Percentiles rank a stretch among this genome's conserved stretches.
Conservation (phyloP, 2,113 vertebrate genomes). For the Entomyzon cyanotis region DNA sequence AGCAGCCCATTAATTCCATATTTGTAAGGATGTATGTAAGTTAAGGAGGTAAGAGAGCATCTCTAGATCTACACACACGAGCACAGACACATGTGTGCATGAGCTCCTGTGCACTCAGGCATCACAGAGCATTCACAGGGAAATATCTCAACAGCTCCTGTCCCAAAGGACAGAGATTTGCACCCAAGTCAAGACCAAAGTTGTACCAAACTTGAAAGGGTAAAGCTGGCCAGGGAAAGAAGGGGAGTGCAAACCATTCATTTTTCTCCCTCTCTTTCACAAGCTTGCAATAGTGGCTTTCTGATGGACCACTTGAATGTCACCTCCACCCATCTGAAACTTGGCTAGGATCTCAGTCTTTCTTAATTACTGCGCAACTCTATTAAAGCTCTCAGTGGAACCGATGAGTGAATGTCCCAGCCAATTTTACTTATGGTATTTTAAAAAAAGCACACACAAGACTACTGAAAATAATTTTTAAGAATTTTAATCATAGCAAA, state of each 20-base stretch:
- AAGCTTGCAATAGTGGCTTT: background rate
- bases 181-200: background rate
- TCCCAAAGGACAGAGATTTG: background rate
- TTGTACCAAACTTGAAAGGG: background rate
- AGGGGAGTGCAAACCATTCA: background rate
- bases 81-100: rapidly evolving
- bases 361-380: conserved; percentile 10
- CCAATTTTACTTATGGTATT: background rate
- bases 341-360: conserved; percentile 20
- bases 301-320: conserved; percentile 46
- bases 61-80: background rate
- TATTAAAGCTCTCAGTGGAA: conserved; percentile 57
- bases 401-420: background rate
- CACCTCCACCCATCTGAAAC: conserved; percentile 33
- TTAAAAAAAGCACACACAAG: background rate
- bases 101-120: background rate
- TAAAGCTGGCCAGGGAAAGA: background rate
- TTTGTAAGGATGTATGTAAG: background rate
- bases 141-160: background rate
- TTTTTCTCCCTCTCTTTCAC: background rate
- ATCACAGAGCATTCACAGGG: background rate
- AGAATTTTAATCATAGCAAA: conserved; percentile 75
- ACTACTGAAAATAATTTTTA: conserved; percentile 65
- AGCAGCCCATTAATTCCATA: background rate
- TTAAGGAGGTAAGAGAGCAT: background rate